Percentiles rank a stretch among this genome's conserved stretches.
These are phyloP conservation scores for Labia minor DNA, from an alignment of 2,888 invertebrate genomes.

Conservation along the genomic window DNA sequence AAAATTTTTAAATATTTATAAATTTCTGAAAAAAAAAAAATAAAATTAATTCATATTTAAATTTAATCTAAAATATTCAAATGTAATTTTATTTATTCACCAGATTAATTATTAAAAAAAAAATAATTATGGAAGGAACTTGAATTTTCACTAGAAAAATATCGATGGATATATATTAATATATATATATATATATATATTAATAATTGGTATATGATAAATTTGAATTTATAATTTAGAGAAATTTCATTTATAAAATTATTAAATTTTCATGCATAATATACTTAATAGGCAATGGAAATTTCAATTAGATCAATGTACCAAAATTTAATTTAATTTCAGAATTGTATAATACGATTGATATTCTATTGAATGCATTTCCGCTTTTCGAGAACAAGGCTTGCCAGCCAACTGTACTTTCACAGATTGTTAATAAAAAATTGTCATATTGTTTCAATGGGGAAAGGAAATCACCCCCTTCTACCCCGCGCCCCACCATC, in stretches of 20 bases:
- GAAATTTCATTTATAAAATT: background rate
- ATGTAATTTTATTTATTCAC: too few species aligned
- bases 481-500: too few species aligned
- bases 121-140: too few species aligned
- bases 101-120: too few species aligned
- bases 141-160: too few species aligned
- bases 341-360: background rate
- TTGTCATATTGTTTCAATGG: conserved; percentile 1
- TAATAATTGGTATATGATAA: too few species aligned
- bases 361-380: background rate
- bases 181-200: too few species aligned
- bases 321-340: background rate
- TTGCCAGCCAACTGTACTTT: background rate
- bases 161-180: too few species aligned
- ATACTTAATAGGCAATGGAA: background rate
- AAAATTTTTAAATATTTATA: too few species aligned
- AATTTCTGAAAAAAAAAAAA: too few species aligned
- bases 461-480: background rate
- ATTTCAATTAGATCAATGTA: background rate
- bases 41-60: too few species aligned
- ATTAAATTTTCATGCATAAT: background rate
- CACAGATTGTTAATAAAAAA: conserved; percentile 1
- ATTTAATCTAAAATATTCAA: too few species aligned
- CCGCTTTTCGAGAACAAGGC: background rate
- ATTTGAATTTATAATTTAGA: background rate